Evolutionary conservation across 2,113 vertebrate genomes (phyloP).

Genomic region (Dendrocopos noguchii): DNA sequence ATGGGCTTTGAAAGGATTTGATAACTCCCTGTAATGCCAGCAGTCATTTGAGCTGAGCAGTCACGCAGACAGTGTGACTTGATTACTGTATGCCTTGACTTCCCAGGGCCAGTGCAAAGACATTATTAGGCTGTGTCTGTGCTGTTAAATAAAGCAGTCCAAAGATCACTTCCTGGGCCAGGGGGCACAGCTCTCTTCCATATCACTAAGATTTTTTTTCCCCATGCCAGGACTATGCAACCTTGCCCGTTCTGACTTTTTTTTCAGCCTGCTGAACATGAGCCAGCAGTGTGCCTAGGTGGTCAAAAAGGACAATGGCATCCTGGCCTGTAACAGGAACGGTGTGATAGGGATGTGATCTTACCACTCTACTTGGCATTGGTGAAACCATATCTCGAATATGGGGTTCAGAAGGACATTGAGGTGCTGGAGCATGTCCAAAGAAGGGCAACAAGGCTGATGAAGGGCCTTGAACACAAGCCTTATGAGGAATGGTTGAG

Average conservation of each 20-base stretch:
- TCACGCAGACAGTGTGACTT: neutral
- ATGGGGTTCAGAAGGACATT: no score
- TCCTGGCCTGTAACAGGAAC: no score
- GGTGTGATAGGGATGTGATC: no score
- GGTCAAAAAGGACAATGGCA: no score
- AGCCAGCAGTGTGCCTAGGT: no score
- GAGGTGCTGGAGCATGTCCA: no score
- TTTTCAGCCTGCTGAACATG: no score
- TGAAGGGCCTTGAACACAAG: no score
- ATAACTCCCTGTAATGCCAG: neutral
- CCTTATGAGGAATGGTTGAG: no score
- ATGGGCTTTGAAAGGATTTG: conserved; percentile 19
- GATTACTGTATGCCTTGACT: neutral
- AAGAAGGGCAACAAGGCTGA: no score
- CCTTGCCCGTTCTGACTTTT: neutral
- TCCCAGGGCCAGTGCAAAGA: neutral
- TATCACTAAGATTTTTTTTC: neutral
- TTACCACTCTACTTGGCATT: no score
- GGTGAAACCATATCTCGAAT: no score
- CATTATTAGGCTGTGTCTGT: neutral
- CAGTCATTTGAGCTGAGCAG: neutral
- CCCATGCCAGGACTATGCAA: neutral
- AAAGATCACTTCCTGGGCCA: neutral
- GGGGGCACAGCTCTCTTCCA: neutral
- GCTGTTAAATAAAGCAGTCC: neutral